Evolutionary conservation across 2,888 invertebrate species (phyloP), one percentile per base, ranked within the genome.

Genomic region (Chrysolina haemoptera): DNA sequence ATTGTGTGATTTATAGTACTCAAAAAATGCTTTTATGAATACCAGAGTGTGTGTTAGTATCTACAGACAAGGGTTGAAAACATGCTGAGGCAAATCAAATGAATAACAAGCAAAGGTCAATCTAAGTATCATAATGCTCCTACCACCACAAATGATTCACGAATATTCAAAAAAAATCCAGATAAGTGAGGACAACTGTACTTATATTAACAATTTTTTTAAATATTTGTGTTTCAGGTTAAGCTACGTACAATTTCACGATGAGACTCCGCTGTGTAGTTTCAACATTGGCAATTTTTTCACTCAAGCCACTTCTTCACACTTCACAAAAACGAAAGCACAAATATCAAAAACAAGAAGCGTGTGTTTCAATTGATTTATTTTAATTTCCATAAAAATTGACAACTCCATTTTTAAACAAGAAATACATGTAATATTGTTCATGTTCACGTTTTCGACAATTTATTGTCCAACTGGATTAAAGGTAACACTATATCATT

Each of bases 201-300:
- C 11, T 12, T 35, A 20, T 20, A 53, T 18, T 5, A 20, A 53
- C 48, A 62, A 69, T 73, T 76, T 62, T 71, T 65, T 73, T 62
- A 41, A 77, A 71, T 75, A 74, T 68, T 35, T 48, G 11, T 70
- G 50, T 14, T 41, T 20, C 18, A 40, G n/a, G 40, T 67, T 67
- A 78, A 81, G 79, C 84, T 84, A 84, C 83, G 85, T 86, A 86
- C 86, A 85, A 82, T 83, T 85, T 81, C 73, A 72, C 73, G 81
- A 71, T 77, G 82, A 68, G 75, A 66, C 70, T 79, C 81, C 80
- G 74, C 71, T 78, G 69, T 80, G 80, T 77, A 75, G 80, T 68
- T 76, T 78, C 75, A 73, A 76, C 70, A 79, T 77, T 81, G 74
- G 82, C 82, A 82, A 82, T 81, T 83, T 84, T 85, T 82, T 84